Base-by-base conservation (phyloP, 2,797 vertebrate species). In the Hirundo rustica region DNA sequence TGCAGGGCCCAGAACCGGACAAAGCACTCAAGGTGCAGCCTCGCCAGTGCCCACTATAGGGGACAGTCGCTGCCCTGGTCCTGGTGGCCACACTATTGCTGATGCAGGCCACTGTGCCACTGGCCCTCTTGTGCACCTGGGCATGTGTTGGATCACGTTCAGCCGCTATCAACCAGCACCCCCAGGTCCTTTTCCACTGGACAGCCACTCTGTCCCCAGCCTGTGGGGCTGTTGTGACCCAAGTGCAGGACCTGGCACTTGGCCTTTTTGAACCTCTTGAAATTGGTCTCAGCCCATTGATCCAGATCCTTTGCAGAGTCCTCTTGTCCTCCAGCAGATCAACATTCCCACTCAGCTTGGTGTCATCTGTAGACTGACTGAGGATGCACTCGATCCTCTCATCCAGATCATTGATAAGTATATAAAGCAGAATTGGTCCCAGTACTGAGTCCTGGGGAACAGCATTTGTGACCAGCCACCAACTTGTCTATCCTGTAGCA, bases 121-220 rank as follows among this genome's bases (percentile, higher is more conserved):
- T 58, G 45, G 9, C 27, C 30, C 4, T 58, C 22, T 58, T 76
- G 34, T 11, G 47, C 13, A 16, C 58, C 32, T 82, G 47, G 12
- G 19, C 53, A 29, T 30, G 22, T 2, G 0, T 3, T 71, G 34
- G 16, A 4, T 76, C 34, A 21, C 7, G 13, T 71, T 47, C 70
- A 47, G 13, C 3, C 0, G 0, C 26, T 57, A 1, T 13, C 5
- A 8, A 3, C 40, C 26, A 58, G 29, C 18, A 53, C 18, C 8
- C 8, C 9, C 13, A 10, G 3, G 23, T 27, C 14, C 14, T 60
- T 53, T 65, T 48, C 65, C 10, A 2, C 23, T 25, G 16, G 3
- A 26, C 22, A 29, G 27, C 2, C 45, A 16, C 19, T 57, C n/a
- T 71, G 9, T 2, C 19, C 10, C 7, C 13, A 80, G n/a, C n/a